Evolutionary conservation across 1,140 invertebrate species (phyloP), one percentile per base, ranked within the genome.

Genomic region (Drosophila santomea): DNA sequence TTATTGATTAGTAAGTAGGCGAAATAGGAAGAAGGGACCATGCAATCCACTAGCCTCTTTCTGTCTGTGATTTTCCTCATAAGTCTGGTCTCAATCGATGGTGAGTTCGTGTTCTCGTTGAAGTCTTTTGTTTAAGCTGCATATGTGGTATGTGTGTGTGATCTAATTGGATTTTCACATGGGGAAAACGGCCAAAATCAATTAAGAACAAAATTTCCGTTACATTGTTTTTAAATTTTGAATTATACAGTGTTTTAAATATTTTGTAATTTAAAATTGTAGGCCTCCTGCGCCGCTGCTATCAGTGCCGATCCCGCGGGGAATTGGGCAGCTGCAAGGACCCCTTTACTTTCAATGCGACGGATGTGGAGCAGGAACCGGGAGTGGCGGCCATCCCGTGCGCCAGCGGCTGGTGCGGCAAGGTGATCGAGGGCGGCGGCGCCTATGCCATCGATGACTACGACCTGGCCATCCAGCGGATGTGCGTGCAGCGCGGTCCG

Each of bases 351-450:
- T 95, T 95, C 77, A 97, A 97, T 93, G 94, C 95, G 0, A 96
- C 96, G 2, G 93, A 95, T 75, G 94, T 95, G 25, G 94, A 95
- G 52, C 92, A 93, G 17, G 95, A 95, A 81, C 93, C 93, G 54
- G 96, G 97, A 6, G 94, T 98, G 0, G 94, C 96, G 72, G 94
- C 95, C 2, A 94, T 96, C 7, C 97, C 97, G 1, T 98, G 97
- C 92, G 96, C 96, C 10, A 97, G 97, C 7, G 97, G 97, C 32
- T 98, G 97, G 97, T 98, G 97, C 89, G 96, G 96, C 8, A 98
- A 98, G 94, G 95, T 97, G 43, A 95, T 98, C 23, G 97, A 98
- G 93, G 96, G 95, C 38, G 94, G 94, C 71, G 95, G 95, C 90
- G 93, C 95, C 50, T 95, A 95, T 66, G 95, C 96, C 92, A 94